phyloP scores from a whole-genome alignment of 64 coral and sea anemone genomes.

The Pocillopora verrucosa region DNA sequence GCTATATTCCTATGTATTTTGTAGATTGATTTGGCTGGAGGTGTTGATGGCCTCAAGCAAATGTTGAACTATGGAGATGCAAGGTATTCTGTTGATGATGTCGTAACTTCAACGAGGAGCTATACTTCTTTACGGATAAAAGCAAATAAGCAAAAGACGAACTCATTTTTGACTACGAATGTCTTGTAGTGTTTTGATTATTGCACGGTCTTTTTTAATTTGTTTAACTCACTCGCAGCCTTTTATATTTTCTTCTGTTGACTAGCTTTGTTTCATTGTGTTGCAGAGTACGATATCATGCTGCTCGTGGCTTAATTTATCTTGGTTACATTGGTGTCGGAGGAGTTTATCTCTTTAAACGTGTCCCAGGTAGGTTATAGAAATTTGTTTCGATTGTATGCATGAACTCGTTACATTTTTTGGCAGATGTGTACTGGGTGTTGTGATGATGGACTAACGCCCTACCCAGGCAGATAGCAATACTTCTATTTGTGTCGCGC shows the following conservation, averaged over 20 bases:
- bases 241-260: background rate
- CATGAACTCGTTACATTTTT: background rate
- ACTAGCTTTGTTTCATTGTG: background rate
- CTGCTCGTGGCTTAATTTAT: conserved; percentile 77
- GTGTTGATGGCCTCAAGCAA: conserved; percentile 66
- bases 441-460: too few relatives aligned
- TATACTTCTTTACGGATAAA: too few relatives aligned
- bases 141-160: too few relatives aligned
- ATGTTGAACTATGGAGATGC: conserved; percentile 65
- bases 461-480: too few relatives aligned
- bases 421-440: too few relatives aligned
- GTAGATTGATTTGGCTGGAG: conserved; percentile 61
- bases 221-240: background rate
- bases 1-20: background rate
- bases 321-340: conserved; percentile 66
- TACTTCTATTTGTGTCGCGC: too few relatives aligned
- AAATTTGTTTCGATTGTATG: background rate
- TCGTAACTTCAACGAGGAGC: background rate
- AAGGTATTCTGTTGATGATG: conserved; percentile 24
- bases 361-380: conserved; percentile 37
- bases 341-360: conserved; percentile 82
- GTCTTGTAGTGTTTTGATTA: too few relatives aligned
- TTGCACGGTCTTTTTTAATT: background rate
- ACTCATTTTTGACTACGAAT: too few relatives aligned
- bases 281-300: conserved; percentile 81